These are phyloP conservation scores for Shargacucullia verbasci DNA, from an alignment of 2,888 invertebrate species.

Conservation along the genomic window DNA sequence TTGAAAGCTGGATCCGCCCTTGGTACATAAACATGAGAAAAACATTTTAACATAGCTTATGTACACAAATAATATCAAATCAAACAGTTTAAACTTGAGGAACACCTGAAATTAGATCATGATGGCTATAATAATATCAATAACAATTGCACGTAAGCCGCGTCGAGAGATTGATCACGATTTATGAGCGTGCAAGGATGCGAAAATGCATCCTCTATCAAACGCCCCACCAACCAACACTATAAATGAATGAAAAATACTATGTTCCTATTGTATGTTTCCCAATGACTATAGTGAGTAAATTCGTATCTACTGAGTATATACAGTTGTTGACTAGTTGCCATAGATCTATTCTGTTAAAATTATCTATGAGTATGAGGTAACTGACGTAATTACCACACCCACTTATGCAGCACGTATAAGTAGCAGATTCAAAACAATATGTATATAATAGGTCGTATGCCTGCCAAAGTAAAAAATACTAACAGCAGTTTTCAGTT, in stretches of 20 bases:
- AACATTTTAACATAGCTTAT: no score
- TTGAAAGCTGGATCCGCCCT: no score
- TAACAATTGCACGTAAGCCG: constrained; percentile 15
- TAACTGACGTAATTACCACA: constrained; percentile 45
- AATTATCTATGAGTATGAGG: constrained; percentile 33
- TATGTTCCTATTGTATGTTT: constrained; percentile 5
- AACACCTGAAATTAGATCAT: no score
- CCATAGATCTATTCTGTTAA: constrained; percentile 24
- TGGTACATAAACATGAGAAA: no score
- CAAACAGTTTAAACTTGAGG: no score
- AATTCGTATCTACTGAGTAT: no score
- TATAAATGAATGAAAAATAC: constrained; percentile 16
- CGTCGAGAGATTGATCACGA: constrained; percentile 28
- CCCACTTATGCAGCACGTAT: constrained; percentile 18
- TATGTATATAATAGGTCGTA: no score
- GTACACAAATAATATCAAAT: no score
- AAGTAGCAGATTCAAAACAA: no score
- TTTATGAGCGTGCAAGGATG: constrained; percentile 30
- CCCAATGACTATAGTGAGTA: neutral
- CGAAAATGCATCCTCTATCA: constrained; percentile 47
- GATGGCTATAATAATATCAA: neutral
- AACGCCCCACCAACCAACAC: constrained; percentile 4
- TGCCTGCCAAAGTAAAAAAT: no score
- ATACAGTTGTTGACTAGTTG: constrained; percentile 8
- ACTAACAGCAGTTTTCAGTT: no score